A percentile compares a stretch with the other conserved stretches of the same genome.
Conservation (phyloP, 2,113 vertebrate species). For the Campylomormyrus numenius region DNA sequence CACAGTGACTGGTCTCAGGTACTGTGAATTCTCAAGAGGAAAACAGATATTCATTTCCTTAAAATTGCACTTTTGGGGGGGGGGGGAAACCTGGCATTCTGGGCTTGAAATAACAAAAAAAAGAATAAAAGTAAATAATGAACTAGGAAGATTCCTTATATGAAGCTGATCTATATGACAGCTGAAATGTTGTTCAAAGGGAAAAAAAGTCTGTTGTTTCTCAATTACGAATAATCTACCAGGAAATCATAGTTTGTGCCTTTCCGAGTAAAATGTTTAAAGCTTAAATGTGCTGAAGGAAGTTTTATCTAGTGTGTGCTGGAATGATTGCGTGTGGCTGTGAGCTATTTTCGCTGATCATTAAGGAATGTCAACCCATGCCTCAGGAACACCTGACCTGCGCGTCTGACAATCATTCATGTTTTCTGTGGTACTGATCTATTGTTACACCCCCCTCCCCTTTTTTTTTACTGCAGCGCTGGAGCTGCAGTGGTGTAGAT, state of each 20-base stretch:
- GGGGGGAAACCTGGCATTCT: not conserved
- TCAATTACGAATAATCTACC: constrained; percentile 19
- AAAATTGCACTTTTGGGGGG: constrained; percentile 37
- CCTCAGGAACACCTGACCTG: not conserved
- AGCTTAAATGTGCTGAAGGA: constrained; percentile 25
- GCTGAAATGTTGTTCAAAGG: not conserved
- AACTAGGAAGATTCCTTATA: constrained; percentile 25
- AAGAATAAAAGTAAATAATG: constrained; percentile 23
- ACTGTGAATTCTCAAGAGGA: constrained; percentile 37
- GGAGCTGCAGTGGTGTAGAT: not conserved
- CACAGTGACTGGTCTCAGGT: constrained; percentile 44
- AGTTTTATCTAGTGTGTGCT: constrained; percentile 10
- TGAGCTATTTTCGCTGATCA: not conserved
- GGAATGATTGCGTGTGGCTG: not conserved
- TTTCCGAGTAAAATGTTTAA: constrained; percentile 39
- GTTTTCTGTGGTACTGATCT: not conserved
- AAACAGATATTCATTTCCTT: constrained; percentile 29
- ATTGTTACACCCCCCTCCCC: not conserved
- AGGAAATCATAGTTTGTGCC: constrained; percentile 44
- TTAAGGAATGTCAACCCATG: not conserved
- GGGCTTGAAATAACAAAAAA: constrained; percentile 23
- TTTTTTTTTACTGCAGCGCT: not conserved
- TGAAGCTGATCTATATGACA: constrained; percentile 26
- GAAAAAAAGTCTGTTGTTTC: constrained; percentile 8
- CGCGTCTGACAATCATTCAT: not conserved